phyloP scores from a whole-genome alignment of 2,888 invertebrate genomes.

The Achlya flavicornis region DNA sequence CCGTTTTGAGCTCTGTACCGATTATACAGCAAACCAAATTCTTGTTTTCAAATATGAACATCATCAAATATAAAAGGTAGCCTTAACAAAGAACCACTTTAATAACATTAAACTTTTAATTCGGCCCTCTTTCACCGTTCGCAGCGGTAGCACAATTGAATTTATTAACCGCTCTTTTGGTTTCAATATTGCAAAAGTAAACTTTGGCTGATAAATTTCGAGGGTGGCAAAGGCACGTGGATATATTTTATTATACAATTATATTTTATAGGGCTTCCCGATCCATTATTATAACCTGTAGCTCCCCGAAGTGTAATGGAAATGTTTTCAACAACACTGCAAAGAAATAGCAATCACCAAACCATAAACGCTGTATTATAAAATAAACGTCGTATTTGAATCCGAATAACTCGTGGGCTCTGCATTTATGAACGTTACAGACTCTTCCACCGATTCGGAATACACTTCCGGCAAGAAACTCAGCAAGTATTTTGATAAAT shows the following conservation, averaged over 20 bases:
- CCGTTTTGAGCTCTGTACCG: no score
- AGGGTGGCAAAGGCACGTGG: background rate
- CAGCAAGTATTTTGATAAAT: no score
- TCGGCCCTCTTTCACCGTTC: background rate
- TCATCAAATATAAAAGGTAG: background rate
- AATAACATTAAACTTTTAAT: background rate
- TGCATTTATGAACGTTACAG: no score
- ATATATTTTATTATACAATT: conserved; percentile 1
- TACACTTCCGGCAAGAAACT: no score
- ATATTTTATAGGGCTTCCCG: background rate
- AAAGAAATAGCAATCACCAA: no score
- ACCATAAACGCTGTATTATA: no score
- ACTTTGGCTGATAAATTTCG: background rate
- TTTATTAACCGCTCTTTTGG: conserved; percentile 8
- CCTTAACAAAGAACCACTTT: background rate
- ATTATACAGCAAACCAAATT: no score
- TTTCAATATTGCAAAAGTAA: conserved; percentile 11
- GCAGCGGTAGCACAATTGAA: conserved; percentile 6
- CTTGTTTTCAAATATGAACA: background rate
- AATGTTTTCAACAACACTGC: no score
- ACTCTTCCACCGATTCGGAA: no score
- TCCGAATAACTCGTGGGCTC: no score
- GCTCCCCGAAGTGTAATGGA: background rate
- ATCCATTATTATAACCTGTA: background rate
- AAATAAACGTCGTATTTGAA: no score